Conservation (phyloP, 2,797 vertebrate genomes). For the Megaceryle alcyon region DNA sequence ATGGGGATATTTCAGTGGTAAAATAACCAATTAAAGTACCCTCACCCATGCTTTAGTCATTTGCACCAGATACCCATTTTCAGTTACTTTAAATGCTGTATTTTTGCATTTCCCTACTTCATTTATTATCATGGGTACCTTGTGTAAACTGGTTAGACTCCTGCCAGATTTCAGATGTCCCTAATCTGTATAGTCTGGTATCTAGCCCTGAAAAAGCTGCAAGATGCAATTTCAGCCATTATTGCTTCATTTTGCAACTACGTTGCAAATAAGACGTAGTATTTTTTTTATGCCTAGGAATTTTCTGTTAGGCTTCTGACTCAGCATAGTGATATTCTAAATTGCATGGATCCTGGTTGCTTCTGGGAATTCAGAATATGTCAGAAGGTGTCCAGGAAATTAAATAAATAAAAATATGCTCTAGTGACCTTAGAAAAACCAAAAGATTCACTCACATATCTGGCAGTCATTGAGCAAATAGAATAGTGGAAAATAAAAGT, state of each 20-base stretch:
- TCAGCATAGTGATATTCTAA: conserved; percentile 7
- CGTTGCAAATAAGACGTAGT: neutral
- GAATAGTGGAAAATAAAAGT: neutral
- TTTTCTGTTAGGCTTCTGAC: conserved; percentile 1
- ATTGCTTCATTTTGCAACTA: conserved; percentile 5
- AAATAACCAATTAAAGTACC: neutral
- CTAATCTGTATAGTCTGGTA: neutral
- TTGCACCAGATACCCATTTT: neutral
- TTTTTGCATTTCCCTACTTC: neutral
- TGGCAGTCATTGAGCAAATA: neutral
- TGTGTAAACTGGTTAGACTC: neutral
- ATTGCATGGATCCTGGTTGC: neutral
- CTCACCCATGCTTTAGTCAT: neutral
- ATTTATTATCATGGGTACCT: neutral
- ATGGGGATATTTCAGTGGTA: neutral
- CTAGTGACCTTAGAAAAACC: neutral
- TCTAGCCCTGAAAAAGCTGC: neutral
- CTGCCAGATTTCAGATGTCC: neutral
- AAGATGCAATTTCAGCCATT: neutral
- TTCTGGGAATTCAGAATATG: conserved; percentile 33
- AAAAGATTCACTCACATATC: neutral
- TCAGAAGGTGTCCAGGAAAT: conserved; percentile 20
- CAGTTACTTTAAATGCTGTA: neutral
- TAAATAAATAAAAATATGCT: neutral
- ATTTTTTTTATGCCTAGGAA: conserved; percentile 3